A percentile compares a stretch with the other conserved stretches of the same genome.
Evolutionary conservation across 1,140 invertebrate genomes (phyloP).

Genomic region (Coboldia fuscipes): DNA sequence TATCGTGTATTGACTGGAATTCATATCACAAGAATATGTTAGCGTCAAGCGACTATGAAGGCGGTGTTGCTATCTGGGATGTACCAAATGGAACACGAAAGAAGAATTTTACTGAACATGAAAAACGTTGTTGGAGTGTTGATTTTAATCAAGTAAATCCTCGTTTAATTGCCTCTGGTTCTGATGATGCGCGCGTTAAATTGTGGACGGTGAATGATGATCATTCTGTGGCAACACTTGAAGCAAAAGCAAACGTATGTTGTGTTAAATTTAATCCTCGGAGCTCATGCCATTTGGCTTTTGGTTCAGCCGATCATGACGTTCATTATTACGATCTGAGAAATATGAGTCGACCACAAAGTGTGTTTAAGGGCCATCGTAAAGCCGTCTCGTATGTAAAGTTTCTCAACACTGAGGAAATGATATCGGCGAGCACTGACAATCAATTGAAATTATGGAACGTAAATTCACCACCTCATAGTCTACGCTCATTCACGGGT

Average conservation of each 20-base stretch:
- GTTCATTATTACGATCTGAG: conserved; percentile 92
- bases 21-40: conserved; percentile 75
- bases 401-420: conserved; percentile 72
- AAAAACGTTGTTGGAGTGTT: conserved; percentile 91
- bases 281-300: conserved; percentile 69
- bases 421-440: conserved; percentile 90
- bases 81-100: conserved; percentile 54
- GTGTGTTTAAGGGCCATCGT: conserved; percentile 75
- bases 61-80: conserved; percentile 86
- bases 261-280: conserved; percentile 91
- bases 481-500: conserved; percentile 71
- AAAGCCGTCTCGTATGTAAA: conserved; percentile 95
- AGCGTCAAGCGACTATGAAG: conserved; percentile 91
- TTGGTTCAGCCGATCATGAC: conserved; percentile 90
- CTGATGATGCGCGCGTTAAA: conserved; percentile 87
- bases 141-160: conserved; percentile 90
- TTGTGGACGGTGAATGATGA: conserved; percentile 79
- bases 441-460: conserved; percentile 89
- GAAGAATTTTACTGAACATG: conserved; percentile 70
- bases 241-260: conserved; percentile 87
- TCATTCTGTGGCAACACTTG: conserved; percentile 66
- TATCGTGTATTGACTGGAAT: conserved; percentile 90
- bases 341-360: conserved; percentile 60
- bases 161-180: conserved; percentile 76
- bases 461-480: conserved; percentile 51